Conservation (phyloP, 2,113 vertebrate species). For the Mustela nigripes region DNA sequence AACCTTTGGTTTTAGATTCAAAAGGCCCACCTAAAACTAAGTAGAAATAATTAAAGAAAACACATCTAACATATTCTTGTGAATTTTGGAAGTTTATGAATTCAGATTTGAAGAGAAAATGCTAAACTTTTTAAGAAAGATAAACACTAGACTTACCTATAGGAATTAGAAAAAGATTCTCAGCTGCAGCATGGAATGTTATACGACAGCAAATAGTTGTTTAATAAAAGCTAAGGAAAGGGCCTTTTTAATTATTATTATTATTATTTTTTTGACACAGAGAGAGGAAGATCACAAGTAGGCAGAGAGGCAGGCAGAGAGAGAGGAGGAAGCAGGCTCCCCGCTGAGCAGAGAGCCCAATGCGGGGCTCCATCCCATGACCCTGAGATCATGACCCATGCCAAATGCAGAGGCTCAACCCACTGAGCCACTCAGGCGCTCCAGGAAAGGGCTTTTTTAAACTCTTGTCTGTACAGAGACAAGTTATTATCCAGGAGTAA, state of each 20-base stretch:
- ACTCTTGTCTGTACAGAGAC: background rate
- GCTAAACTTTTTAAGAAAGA: background rate
- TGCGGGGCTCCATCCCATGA: no score
- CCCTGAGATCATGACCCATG: no score
- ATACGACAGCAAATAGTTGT: background rate
- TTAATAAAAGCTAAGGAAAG: background rate
- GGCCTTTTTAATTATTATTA: background rate
- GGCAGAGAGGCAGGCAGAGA: no score
- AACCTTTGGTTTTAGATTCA: background rate
- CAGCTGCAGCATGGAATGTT: background rate
- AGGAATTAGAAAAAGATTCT: slow-evolving; percentile 1
- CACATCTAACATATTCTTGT: background rate
- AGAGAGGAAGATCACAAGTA: no score
- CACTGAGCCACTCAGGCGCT: no score
- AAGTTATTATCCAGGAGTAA: background rate
- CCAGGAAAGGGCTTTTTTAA: background rate
- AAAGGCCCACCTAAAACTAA: background rate
- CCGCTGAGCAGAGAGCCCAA: no score
- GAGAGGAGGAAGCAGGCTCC: no score
- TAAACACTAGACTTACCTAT: background rate
- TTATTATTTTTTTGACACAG: no score
- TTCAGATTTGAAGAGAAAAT: slow-evolving; percentile 14
- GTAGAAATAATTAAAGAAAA: background rate
- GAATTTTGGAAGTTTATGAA: background rate
- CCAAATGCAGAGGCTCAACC: no score